Evolutionary conservation across 2,888 invertebrate genomes (phyloP), one percentile per base, ranked within the genome.

Genomic region (Carcina quercana): DNA sequence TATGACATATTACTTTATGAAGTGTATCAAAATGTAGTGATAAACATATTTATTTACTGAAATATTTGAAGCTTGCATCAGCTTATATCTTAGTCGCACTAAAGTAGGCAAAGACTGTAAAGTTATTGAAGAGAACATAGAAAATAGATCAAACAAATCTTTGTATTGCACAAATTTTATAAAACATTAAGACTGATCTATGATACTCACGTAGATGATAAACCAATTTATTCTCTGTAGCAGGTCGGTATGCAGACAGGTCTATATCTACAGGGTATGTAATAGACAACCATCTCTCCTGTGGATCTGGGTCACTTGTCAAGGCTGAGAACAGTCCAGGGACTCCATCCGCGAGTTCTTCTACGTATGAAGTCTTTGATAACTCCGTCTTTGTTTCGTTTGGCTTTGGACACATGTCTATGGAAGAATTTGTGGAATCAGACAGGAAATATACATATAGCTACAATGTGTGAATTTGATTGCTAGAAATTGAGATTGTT

Each of bases 361-460:
- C 96, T 2, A 96, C 93, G 50, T 95, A 92, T 11, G 95, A 96
- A 0, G 78, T 54, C 59, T 93, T 92, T 21, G 90, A 91, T 38
- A 94, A 69, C 10, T 89, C 88, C 32, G 90, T 91, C 43, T 89
- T 87, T 2, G 93, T 91, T 49, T 90, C 88, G 50, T 93, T 93
- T 3, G 92, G 92, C 59, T 93, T 92, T 0, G 95, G 95, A 61
- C 97, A 97, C 79, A 97, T 89, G 59, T 95, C 96, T 97, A 76
- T 11, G 68, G 27, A 15, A 30, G 24, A 15, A 5, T 4, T 13
- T 25, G 2, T 26, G 10, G n/a, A 6, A 22, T 11, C 8, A 19
- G 8, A 10, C 11, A 2, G 8, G 10, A 5, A 17, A 17, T 5
- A 17, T 17, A 7, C 5, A 5, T 17, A 17, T 5, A 17, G 7